Conservation (phyloP, 2,113 vertebrate species). For the Thalassarche chlororhynchos region DNA sequence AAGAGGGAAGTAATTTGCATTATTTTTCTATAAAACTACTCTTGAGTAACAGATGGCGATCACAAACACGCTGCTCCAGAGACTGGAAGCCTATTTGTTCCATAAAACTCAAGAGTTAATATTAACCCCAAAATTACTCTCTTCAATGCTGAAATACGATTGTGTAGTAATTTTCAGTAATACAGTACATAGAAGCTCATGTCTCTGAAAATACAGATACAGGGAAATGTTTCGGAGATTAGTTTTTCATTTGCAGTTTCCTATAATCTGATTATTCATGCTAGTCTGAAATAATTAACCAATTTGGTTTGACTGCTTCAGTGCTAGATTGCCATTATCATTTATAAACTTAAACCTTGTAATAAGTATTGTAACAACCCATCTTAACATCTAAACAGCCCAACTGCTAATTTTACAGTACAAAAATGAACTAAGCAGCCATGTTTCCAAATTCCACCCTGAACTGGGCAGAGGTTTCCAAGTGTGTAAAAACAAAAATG, state of each 20-base stretch:
- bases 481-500: background rate
- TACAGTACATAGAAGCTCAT: background rate
- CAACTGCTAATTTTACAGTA: background rate
- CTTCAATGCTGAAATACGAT: slow-evolving; percentile 27
- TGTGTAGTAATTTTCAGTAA: slow-evolving; percentile 33
- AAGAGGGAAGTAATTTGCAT: slow-evolving; percentile 70
- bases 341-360: slow-evolving; percentile 21
- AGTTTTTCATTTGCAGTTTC: slow-evolving; percentile 45
- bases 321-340: background rate
- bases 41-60: slow-evolving; percentile 73
- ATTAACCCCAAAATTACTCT: slow-evolving; percentile 63
- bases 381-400: background rate
- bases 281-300: slow-evolving; percentile 28
- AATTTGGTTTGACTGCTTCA: slow-evolving; percentile 9
- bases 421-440: background rate
- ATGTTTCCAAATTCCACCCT: background rate
- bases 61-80: slow-evolving; percentile 68
- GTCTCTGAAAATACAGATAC: slow-evolving; percentile 37
- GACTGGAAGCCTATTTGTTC: slow-evolving; percentile 69
- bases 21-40: slow-evolving; percentile 66
- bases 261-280: slow-evolving; percentile 47
- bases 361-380: slow-evolving; percentile 12
- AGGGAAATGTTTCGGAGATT: slow-evolving; percentile 17
- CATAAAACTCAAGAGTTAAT: slow-evolving; percentile 63
- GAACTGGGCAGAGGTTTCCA: background rate